Conservation (phyloP, 2,113 vertebrate species). For the Solenodon paradoxus region DNA sequence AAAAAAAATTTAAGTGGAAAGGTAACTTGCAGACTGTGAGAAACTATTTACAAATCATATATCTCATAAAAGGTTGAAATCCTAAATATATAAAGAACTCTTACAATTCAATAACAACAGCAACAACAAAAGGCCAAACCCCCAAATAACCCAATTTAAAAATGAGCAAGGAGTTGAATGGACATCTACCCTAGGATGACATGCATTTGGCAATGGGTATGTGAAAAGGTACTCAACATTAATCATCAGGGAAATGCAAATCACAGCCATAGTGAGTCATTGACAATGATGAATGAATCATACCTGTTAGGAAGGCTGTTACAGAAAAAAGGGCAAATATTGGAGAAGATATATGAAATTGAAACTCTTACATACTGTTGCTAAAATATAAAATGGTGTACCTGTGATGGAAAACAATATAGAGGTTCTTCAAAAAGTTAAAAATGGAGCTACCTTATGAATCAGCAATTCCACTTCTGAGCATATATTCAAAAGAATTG, state of each 20-base stretch:
- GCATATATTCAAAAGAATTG: not conserved
- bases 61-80: not conserved
- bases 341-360: not conserved
- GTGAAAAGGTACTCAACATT: not conserved
- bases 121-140: too few relatives aligned
- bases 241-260: not conserved
- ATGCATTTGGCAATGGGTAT: not conserved
- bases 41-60: not conserved
- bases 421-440: not conserved
- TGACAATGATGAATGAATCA: constrained; percentile 37
- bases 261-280: constrained; percentile 12
- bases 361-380: not conserved
- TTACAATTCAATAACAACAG: not conserved
- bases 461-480: not conserved
- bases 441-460: not conserved
- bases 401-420: not conserved
- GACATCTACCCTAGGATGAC: not conserved
- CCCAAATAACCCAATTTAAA: not conserved
- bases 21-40: not conserved
- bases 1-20: not conserved
- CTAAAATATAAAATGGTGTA: not conserved
- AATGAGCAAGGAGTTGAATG: not conserved
- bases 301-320: not conserved
- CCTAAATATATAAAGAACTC: not conserved
- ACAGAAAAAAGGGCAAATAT: not conserved